A percentile compares a stretch with the other conserved stretches of the same genome.
Conservation (phyloP, 2,797 vertebrate species). For the Onychomys leucogaster region DNA sequence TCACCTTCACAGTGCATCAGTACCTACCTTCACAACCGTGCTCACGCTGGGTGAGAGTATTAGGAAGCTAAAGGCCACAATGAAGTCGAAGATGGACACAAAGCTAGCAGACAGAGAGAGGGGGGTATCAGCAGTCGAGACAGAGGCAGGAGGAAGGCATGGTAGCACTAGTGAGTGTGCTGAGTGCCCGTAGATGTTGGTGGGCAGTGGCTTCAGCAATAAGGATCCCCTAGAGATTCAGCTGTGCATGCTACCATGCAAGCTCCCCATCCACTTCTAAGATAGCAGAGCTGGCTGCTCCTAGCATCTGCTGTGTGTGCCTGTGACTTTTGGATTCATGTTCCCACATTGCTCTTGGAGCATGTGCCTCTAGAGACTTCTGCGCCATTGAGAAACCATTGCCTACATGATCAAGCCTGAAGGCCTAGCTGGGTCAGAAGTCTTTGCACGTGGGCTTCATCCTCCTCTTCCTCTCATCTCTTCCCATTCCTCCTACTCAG, state of each 20-base stretch:
- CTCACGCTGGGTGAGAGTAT: neutral
- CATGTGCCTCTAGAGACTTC: neutral
- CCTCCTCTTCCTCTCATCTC: neutral
- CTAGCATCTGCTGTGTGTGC: neutral
- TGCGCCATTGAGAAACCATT: neutral
- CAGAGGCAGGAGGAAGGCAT: neutral
- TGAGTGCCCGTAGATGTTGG: neutral
- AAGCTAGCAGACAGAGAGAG: neutral
- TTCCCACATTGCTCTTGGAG: neutral
- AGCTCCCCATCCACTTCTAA: neutral
- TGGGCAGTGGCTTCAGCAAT: neutral
- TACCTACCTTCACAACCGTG: neutral
- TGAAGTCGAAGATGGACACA: neutral
- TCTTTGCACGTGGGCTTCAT: neutral
- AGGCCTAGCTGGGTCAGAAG: neutral
- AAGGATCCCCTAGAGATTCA: neutral
- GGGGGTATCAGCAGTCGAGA: neutral
- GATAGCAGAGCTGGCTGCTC: neutral
- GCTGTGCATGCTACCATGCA: neutral
- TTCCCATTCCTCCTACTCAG: neutral
- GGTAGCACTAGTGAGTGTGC: neutral
- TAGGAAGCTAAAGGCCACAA: neutral
- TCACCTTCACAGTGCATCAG: fast-evolving
- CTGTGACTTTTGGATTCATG: neutral
- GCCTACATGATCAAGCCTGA: neutral